A percentile compares a stretch with the other conserved stretches of the same genome.
phyloP scores from a whole-genome alignment of 2,113 vertebrate genomes.

The Collichthys lucidus region DNA sequence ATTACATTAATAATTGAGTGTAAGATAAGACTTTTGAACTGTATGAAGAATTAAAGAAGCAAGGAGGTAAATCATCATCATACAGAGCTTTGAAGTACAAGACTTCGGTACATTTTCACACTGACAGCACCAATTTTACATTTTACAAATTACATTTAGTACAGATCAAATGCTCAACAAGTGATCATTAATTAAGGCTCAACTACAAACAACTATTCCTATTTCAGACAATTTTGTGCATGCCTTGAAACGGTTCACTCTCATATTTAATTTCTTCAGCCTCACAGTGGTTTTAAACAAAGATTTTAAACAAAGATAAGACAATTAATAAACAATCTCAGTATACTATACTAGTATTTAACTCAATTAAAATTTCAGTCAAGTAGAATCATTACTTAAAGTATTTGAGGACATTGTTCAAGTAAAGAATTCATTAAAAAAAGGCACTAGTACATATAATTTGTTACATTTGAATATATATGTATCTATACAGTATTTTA shows the following conservation, averaged over 20 bases:
- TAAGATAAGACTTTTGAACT: neutral
- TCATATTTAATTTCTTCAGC: neutral
- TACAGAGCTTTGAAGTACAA: neutral
- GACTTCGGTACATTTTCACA: neutral
- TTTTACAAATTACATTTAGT: constrained; percentile 5
- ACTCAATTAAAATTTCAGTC: neutral
- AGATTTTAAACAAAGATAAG: constrained; percentile 40
- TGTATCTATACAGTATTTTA: neutral
- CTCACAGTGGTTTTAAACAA: constrained; percentile 9
- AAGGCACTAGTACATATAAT: too few species aligned
- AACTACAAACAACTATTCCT: neutral
- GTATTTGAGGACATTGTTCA: neutral
- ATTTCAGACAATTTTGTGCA: neutral
- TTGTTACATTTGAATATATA: too few species aligned
- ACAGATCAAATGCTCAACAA: constrained; percentile 25
- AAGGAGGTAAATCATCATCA: constrained; percentile 11
- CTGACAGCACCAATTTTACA: neutral
- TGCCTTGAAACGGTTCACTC: neutral
- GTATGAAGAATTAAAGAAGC: neutral
- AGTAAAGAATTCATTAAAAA: neutral
- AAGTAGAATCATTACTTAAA: constrained; percentile 1
- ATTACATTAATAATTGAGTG: neutral
- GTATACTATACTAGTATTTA: neutral
- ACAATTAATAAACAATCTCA: neutral
- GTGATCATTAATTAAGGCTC: neutral